Conservation (phyloP, 2,888 invertebrate species). For the Idaea biselata region DNA sequence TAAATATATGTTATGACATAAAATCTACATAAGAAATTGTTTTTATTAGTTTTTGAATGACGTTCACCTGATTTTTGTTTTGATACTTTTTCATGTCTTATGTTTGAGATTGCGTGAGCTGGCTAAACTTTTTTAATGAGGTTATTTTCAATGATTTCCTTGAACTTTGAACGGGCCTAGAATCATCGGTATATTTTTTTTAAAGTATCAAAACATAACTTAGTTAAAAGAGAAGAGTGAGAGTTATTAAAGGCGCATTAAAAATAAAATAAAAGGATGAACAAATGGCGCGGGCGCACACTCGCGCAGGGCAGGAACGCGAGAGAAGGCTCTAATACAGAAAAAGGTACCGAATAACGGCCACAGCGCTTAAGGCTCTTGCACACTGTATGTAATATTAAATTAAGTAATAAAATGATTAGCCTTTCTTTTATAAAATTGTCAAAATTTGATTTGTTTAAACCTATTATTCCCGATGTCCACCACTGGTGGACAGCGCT, state of each 20-base stretch:
- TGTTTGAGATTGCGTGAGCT: neutral
- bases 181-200: neutral
- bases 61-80: slow-evolving; percentile 23
- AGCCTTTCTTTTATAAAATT: too few relatives aligned
- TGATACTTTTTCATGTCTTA: slow-evolving; percentile 6
- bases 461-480: too few relatives aligned
- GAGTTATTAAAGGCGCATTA: slow-evolving; percentile 10
- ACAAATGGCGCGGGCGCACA: slow-evolving; percentile 12
- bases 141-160: neutral
- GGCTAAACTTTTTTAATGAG: neutral
- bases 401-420: neutral
- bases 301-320: slow-evolving; percentile 20
- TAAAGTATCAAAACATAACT: neutral
- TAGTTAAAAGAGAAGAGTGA: neutral
- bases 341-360: slow-evolving; percentile 31
- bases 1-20: slow-evolving; percentile 34
- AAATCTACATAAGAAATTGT: slow-evolving; percentile 30
- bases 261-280: slow-evolving; percentile 20
- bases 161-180: neutral
- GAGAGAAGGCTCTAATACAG: slow-evolving; percentile 7
- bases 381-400: neutral
- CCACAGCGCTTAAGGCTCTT: slow-evolving; percentile 17
- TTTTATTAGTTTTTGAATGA: slow-evolving; percentile 30
- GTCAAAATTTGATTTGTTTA: too few relatives aligned
- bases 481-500: too few relatives aligned